Conservation (phyloP, 2,888 invertebrate species). For the Eupithecia dodoneata region DNA sequence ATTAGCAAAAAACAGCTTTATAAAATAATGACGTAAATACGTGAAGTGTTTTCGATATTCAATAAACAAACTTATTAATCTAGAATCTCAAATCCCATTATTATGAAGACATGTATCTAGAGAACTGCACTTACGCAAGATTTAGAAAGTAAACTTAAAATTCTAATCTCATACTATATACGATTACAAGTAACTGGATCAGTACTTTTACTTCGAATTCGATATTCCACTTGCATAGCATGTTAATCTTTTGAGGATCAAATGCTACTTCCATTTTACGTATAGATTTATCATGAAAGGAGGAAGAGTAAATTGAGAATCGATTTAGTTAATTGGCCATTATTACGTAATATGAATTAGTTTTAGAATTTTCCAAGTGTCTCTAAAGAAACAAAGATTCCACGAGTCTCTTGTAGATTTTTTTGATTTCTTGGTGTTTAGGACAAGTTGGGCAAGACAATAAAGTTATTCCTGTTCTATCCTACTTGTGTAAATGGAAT, state of each 20-base stretch:
- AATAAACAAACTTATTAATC: neutral
- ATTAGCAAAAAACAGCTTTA: neutral
- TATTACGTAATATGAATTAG: neutral
- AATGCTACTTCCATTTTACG: neutral
- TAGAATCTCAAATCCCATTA: neutral
- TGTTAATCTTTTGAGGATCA: slow-evolving; percentile 9
- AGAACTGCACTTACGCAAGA: slow-evolving; percentile 34
- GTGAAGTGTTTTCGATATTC: neutral
- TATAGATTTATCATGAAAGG: neutral
- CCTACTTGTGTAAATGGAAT: neutral
- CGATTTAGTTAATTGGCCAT: too few species aligned
- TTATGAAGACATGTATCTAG: neutral
- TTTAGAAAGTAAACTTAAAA: slow-evolving; percentile 57
- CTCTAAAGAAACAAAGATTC: neutral
- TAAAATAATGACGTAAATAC: neutral
- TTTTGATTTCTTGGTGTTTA: neutral
- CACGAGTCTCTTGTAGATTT: neutral
- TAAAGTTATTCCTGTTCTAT: neutral
- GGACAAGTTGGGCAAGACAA: neutral
- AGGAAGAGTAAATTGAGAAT: neutral
- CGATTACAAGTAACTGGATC: slow-evolving; percentile 50
- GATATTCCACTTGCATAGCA: slow-evolving; percentile 39
- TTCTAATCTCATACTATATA: slow-evolving; percentile 49
- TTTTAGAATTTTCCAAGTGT: neutral
- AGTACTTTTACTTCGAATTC: slow-evolving; percentile 56